Percentiles rank a stretch among this genome's conserved stretches.
phyloP scores from a whole-genome alignment of 2,113 vertebrate genomes.

The Myodes glareolus region DNA sequence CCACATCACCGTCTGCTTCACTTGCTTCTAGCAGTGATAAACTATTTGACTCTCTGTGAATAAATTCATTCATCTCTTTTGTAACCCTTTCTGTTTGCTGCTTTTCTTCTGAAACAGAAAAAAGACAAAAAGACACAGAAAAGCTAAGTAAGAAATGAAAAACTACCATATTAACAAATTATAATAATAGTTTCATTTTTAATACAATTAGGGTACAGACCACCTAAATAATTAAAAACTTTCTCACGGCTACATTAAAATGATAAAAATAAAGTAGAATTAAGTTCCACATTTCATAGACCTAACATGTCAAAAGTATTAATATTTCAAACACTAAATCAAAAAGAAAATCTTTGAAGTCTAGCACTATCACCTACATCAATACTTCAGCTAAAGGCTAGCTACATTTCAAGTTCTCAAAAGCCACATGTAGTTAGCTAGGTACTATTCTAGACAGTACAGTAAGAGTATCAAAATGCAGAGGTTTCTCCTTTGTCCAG shows the following conservation, averaged over 20 bases:
- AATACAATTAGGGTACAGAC: not conserved
- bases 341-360: conserved; percentile 23
- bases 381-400: not conserved
- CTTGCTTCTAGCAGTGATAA: conserved; percentile 92
- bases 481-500: not conserved
- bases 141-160: conserved; percentile 24
- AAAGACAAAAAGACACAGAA: conserved; percentile 66
- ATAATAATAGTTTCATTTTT: not conserved
- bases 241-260: conserved; percentile 27
- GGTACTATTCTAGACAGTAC: not conserved
- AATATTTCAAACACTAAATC: conserved; percentile 7
- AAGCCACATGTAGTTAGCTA: not conserved
- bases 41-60: conserved; percentile 91
- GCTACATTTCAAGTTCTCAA: not conserved
- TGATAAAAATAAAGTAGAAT: not conserved
- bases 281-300: conserved; percentile 27
- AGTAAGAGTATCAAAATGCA: not conserved
- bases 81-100: conserved; percentile 90
- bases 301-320: not conserved
- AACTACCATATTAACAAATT: not conserved
- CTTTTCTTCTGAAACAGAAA: conserved; percentile 91
- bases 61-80: conserved; percentile 93
- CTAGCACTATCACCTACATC: not conserved
- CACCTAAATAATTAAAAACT: not conserved
- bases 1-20: conserved; percentile 91